Evolutionary conservation across 1,140 invertebrate genomes (phyloP).

Genomic region (Rhyzopertha dominica): DNA sequence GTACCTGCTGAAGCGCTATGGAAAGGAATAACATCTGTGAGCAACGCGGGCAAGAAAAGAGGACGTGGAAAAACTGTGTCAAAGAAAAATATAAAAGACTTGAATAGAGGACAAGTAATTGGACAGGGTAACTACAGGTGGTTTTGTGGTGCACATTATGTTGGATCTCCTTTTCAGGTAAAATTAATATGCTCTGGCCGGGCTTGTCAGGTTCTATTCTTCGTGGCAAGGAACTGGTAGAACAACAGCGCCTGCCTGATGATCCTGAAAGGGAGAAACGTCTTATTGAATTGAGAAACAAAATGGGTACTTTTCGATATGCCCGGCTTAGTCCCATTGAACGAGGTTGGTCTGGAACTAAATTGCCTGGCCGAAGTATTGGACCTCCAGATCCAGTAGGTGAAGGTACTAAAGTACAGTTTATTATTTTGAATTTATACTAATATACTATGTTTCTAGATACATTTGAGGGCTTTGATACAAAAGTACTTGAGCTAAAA

Average conservation of each 20-base stretch:
- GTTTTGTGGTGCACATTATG: neutral
- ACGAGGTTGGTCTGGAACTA: conserved; percentile 82
- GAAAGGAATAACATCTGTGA: conserved; percentile 91
- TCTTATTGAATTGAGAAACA: conserved; percentile 66
- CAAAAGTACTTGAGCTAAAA: conserved; percentile 78
- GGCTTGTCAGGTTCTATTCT: conserved; percentile 82
- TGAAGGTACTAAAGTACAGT: conserved; percentile 52
- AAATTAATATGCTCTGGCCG: conserved; percentile 83
- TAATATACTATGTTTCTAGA: conserved; percentile 54
- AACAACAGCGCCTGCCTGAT: conserved; percentile 63
- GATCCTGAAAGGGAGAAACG: conserved; percentile 68
- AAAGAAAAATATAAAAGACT: conserved; percentile 68
- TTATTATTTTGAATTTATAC: conserved; percentile 11
- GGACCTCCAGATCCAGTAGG: conserved; percentile 82
- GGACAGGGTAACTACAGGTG: conserved; percentile 61
- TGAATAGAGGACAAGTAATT: conserved; percentile 87
- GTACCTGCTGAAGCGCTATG: conserved; percentile 80
- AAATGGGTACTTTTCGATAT: conserved; percentile 56
- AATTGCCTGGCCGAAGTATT: conserved; percentile 76
- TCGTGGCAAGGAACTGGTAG: conserved; percentile 68
- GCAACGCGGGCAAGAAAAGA: conserved; percentile 91
- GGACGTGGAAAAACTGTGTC: conserved; percentile 83
- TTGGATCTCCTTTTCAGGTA: conserved; percentile 48
- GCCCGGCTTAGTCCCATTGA: conserved; percentile 71
- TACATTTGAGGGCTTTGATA: conserved; percentile 82